Base-by-base conservation (phyloP, 2,888 invertebrate species). In the Meliscaeva auricollis region DNA sequence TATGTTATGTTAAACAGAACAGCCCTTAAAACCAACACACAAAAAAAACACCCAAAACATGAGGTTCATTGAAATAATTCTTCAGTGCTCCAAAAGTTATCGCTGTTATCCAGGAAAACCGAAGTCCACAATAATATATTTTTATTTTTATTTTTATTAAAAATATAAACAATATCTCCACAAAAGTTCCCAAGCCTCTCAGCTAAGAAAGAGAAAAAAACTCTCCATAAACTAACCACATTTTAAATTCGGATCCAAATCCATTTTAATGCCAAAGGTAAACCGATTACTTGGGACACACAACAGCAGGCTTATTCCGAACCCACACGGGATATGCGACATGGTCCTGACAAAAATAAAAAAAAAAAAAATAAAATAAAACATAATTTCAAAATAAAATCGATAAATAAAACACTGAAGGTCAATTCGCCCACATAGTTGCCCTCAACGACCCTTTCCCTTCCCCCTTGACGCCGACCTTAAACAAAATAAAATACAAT, bases 221-320 rank as follows among this genome's bases (percentile, higher is more conserved):
- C 32, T 17, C 3, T 15, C 32, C 38, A 17, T 32, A 74, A 60
- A 44, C 30, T 81, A 68, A 50, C 64, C 54, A 22, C 87, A 88
- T 32, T 81, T 84, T 52, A 87, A 35, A 74, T 90, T 90, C 1
- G 92, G 92, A 87, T 92, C 91, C 58, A 92, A 80, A 30, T 89
- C 89, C 35, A 92, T 89, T 76, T 91, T 91, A 64, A 92, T 87
- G 9, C 92, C 92, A 58, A 91, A 91, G 5, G 90, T 88, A 87
- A 91, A 92, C n/a, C 91, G 90, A 89, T 91, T 90, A 13, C 89
- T 91, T 13, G 90, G 90, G 50, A 92, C 78, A 84, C 88, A 90
- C 72, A 91, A 89, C 13, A 92, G 77, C 26, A 92, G 88, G 87
- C 91, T 92, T 20, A 92, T 84, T 4, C 90, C 91, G 80, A 92